Percentiles rank a stretch among this genome's conserved stretches.
Conservation (phyloP, 2,888 invertebrate genomes). For the Parnassius apollo region DNA sequence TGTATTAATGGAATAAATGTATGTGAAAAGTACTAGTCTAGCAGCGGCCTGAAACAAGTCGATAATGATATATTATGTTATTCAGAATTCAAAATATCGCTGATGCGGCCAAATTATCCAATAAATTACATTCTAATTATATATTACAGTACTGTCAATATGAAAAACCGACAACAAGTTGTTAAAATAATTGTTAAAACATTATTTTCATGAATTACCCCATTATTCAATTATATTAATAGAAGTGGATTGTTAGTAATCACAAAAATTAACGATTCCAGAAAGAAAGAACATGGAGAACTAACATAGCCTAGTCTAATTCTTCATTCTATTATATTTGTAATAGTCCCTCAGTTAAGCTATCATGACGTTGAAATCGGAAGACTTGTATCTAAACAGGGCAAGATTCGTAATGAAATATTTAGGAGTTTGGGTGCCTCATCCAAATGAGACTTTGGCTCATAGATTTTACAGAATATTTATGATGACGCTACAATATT, state of each 20-base stretch:
- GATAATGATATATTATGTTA: no score
- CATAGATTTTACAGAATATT: constrained; percentile 51
- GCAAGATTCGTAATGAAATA: constrained; percentile 64
- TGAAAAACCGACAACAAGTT: background rate
- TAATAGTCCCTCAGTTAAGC: no score
- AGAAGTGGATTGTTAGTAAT: background rate
- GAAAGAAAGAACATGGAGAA: background rate
- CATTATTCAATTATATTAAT: constrained; percentile 14
- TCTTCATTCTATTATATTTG: no score
- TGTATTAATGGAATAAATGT: no score
- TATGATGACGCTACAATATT: constrained; percentile 58
- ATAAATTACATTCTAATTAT: background rate
- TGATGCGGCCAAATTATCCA: background rate
- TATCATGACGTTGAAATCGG: constrained; percentile 30
- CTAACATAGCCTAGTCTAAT: background rate
- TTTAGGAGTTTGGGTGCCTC: constrained; percentile 67
- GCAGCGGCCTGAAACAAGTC: no score
- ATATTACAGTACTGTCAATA: no score
- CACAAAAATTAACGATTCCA: background rate
- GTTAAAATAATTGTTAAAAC: background rate
- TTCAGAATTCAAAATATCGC: no score
- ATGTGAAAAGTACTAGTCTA: no score
- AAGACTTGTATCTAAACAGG: constrained; percentile 58
- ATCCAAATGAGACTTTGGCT: constrained; percentile 39
- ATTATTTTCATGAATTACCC: constrained; percentile 10